Conservation (phyloP, 2,113 vertebrate genomes). For the Zosterops lateralis region DNA sequence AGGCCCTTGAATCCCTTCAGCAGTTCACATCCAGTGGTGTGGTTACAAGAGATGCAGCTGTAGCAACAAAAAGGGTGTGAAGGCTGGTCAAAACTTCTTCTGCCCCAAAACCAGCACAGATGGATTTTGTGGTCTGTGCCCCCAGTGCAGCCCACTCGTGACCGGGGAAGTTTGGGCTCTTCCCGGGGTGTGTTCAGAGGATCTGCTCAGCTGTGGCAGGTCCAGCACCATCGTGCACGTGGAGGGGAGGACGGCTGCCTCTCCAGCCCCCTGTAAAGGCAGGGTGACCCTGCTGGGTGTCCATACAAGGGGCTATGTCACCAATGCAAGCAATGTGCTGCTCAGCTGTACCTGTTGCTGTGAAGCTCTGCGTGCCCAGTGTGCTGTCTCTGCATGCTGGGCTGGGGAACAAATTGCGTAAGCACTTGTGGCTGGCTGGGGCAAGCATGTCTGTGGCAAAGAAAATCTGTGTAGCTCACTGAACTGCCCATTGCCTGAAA, state of each 20-base stretch:
- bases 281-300: neutral
- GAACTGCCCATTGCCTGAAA: slow-evolving; percentile 12
- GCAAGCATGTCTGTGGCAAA: neutral
- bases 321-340: neutral
- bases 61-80: neutral
- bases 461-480: neutral
- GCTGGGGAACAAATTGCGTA: neutral
- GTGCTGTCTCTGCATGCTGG: rapidly evolving
- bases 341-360: neutral
- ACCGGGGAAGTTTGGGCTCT: rapidly evolving
- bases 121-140: neutral
- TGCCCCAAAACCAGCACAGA: neutral
- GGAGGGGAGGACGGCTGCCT: neutral
- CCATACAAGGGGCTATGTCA: neutral
- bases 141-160: rapidly evolving
- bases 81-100: neutral
- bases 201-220: neutral
- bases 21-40: neutral
- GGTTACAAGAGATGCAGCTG: neutral
- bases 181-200: neutral
- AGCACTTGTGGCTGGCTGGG: neutral
- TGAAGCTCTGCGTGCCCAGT: rapidly evolving
- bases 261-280: neutral
- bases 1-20: neutral
- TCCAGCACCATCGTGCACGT: neutral